phyloP scores from a whole-genome alignment of 1,140 invertebrate genomes.

The Dufourea novaeangliae region DNA sequence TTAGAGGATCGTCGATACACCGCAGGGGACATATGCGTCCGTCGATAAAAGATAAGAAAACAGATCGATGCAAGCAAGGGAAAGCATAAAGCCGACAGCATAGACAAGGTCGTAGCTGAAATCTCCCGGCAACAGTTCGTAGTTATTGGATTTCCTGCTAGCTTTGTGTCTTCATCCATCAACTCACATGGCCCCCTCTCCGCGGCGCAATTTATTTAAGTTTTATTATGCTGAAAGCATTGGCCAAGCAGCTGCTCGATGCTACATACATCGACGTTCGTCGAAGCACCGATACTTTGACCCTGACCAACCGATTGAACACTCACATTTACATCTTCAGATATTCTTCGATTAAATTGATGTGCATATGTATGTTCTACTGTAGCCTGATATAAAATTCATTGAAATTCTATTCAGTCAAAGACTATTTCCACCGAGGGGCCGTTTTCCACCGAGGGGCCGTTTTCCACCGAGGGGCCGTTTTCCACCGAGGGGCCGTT shows the following conservation, averaged over 20 bases:
- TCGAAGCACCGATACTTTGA: background rate
- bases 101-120: background rate
- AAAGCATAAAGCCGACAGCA: constrained; percentile 7
- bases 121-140: constrained; percentile 34
- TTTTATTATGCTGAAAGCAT: constrained; percentile 36
- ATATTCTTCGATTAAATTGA: too few species aligned
- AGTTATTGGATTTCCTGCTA: constrained; percentile 42
- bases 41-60: constrained; percentile 47
- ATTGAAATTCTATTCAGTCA: too few species aligned
- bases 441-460: too few species aligned
- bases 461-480: too few species aligned
- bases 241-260: background rate
- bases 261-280: background rate
- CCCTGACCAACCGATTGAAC: background rate
- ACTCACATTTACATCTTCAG: background rate
- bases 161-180: constrained; percentile 46
- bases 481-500: too few species aligned
- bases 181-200: background rate
- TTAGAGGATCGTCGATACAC: background rate
- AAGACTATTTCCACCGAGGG: too few species aligned
- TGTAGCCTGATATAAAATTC: too few species aligned
- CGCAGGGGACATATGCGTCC: constrained; percentile 34
- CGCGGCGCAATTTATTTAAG: constrained; percentile 26
- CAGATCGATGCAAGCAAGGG: constrained; percentile 37
- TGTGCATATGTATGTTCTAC: too few species aligned